Conservation (phyloP, 1,140 invertebrate genomes). For the Drosophila albomicans region DNA sequence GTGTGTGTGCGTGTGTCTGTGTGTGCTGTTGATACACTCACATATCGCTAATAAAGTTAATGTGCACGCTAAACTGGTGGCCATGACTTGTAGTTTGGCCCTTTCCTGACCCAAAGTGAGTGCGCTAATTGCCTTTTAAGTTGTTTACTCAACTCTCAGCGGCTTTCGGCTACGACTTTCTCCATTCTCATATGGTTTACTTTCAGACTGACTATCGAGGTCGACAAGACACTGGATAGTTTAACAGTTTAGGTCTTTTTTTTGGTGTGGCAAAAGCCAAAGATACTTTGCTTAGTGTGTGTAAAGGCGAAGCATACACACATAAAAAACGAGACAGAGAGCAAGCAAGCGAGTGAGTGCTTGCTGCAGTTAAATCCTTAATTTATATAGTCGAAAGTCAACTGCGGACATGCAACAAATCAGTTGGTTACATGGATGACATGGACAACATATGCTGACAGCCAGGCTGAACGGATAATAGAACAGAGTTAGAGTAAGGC, state of each 20-base stretch:
- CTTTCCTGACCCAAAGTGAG: slow-evolving; percentile 56
- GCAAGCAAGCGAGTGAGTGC: not conserved
- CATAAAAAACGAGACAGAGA: not conserved
- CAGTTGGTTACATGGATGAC: not conserved
- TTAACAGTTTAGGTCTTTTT: not conserved
- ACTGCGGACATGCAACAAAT: slow-evolving; percentile 3
- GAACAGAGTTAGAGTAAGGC: not conserved
- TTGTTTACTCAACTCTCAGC: slow-evolving; percentile 67
- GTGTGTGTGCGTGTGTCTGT: slow-evolving; percentile 31
- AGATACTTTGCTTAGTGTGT: not conserved
- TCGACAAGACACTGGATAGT: not conserved
- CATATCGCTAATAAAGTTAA: slow-evolving; percentile 75
- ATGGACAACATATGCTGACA: slow-evolving; percentile 3
- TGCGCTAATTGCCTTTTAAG: slow-evolving; percentile 80
- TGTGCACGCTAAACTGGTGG: slow-evolving; percentile 71
- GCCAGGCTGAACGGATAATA: slow-evolving; percentile 1
- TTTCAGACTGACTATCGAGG: slow-evolving; percentile 14
- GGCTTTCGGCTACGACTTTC: slow-evolving; percentile 43
- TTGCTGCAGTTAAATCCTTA: not conserved
- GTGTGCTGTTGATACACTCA: slow-evolving; percentile 51
- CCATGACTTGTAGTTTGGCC: slow-evolving; percentile 60
- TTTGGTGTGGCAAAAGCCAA: slow-evolving; percentile 3
- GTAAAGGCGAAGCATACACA: not conserved
- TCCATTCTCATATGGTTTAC: slow-evolving; percentile 17
- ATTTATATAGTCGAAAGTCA: slow-evolving; percentile 3